phyloP scores from a whole-genome alignment of 92 coral and sea anemone genomes.

The Micromussa lordhowensis region DNA sequence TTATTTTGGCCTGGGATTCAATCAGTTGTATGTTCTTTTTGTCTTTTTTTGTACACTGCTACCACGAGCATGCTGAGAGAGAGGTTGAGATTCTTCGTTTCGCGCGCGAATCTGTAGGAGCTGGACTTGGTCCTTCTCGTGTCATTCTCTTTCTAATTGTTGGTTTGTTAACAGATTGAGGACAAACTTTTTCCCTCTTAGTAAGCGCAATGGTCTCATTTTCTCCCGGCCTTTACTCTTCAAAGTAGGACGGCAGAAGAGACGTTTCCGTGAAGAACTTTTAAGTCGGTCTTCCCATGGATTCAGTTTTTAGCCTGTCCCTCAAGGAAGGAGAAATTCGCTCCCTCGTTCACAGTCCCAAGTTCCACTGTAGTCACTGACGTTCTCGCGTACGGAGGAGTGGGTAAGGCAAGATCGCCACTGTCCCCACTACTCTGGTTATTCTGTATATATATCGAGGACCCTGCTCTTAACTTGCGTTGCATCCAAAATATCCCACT shows the following conservation, averaged over 20 bases:
- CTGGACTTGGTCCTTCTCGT: neutral
- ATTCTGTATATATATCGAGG: constrained; percentile 28
- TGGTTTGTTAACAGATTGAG: neutral
- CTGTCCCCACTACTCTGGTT: constrained; percentile 35
- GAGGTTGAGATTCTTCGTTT: neutral
- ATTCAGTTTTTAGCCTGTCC: neutral
- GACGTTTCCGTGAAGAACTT: neutral
- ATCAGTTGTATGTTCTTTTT: too few species aligned
- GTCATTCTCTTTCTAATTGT: neutral
- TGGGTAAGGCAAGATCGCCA: neutral
- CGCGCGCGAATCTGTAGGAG: neutral
- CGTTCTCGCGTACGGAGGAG: neutral
- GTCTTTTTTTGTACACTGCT: too few species aligned
- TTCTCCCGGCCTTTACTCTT: neutral
- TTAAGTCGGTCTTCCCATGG: neutral
- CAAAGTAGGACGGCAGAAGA: neutral
- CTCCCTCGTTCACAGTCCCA: constrained; percentile 33
- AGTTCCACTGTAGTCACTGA: neutral
- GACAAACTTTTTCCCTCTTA: neutral
- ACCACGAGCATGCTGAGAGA: too few species aligned
- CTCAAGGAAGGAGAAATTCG: neutral
- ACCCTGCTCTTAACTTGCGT: constrained; percentile 8
- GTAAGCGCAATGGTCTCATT: neutral
- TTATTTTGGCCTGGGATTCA: too few species aligned
- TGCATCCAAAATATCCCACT: neutral